A percentile compares a stretch with the other conserved stretches of the same genome.
phyloP scores from a whole-genome alignment of 1,140 invertebrate species.

The Varroa destructor region DNA sequence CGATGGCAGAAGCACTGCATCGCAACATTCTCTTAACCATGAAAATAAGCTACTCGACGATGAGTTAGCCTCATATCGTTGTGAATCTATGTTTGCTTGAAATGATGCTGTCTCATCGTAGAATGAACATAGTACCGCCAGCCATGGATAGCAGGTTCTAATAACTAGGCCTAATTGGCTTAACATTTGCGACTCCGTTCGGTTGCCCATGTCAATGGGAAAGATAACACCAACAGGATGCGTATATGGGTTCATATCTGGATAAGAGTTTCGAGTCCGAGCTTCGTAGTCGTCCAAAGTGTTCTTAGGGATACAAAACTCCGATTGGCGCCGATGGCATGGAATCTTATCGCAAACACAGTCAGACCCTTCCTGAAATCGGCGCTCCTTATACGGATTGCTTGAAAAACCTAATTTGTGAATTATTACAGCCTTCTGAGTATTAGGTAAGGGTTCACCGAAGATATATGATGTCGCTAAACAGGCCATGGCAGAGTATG shows the following conservation, averaged over 20 bases:
- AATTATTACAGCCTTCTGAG: neutral
- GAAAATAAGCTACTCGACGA: neutral
- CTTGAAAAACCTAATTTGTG: constrained; percentile 5
- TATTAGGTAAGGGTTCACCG: neutral
- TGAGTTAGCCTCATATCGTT: neutral
- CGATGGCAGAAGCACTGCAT: neutral
- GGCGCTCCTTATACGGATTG: neutral
- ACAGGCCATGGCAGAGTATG: neutral
- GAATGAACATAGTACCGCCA: constrained; percentile 13
- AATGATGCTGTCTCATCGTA: neutral
- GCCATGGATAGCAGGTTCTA: neutral
- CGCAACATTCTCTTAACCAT: neutral
- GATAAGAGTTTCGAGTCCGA: neutral
- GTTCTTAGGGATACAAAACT: constrained; percentile 1
- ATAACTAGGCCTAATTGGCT: neutral
- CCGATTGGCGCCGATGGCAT: neutral
- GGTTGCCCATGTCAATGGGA: neutral
- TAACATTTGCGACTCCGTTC: neutral
- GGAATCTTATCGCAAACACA: neutral
- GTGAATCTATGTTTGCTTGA: too few species aligned
- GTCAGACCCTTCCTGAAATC: neutral
- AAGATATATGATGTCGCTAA: neutral
- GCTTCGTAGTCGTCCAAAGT: neutral
- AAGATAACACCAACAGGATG: neutral
- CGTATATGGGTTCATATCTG: neutral